phyloP scores from a whole-genome alignment of 2,113 vertebrate species.

The Hassar affinis region DNA sequence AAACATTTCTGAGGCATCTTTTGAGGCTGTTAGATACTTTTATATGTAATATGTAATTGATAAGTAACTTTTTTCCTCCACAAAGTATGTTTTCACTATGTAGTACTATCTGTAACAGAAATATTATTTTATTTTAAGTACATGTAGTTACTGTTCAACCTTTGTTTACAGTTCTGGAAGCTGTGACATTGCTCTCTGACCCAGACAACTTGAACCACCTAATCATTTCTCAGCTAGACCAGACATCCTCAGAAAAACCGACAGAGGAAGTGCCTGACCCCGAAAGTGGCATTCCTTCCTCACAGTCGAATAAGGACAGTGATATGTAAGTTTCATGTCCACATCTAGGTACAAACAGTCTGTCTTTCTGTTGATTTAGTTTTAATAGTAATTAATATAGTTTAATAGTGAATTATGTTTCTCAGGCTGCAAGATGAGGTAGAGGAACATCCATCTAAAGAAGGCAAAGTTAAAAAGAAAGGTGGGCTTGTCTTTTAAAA shows the following conservation, averaged over 20 bases:
- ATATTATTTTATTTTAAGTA: neutral
- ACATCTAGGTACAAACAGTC: neutral
- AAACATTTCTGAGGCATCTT: too few relatives aligned
- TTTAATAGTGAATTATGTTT: slow-evolving; percentile 6
- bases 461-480: slow-evolving; percentile 62
- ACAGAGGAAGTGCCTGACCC: slow-evolving; percentile 55
- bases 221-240: slow-evolving; percentile 69
- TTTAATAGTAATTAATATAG: neutral
- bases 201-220: slow-evolving; percentile 76
- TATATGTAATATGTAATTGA: too few relatives aligned
- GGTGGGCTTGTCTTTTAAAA: slow-evolving; percentile 51
- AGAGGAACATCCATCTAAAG: slow-evolving; percentile 26
- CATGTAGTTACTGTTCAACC: neutral
- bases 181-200: slow-evolving; percentile 73
- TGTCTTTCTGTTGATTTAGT: slow-evolving; percentile 16
- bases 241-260: slow-evolving; percentile 47
- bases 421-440: slow-evolving; percentile 52
- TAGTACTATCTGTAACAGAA: too few relatives aligned
- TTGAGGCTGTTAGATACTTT: too few relatives aligned
- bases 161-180: slow-evolving; percentile 57
- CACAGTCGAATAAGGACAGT: slow-evolving; percentile 46
- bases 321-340: slow-evolving; percentile 61
- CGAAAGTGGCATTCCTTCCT: slow-evolving; percentile 26
- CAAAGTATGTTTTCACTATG: too few relatives aligned
- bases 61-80: too few relatives aligned